phyloP scores from a whole-genome alignment of 1,140 invertebrate species.

The Drosophila kohkoa region DNA sequence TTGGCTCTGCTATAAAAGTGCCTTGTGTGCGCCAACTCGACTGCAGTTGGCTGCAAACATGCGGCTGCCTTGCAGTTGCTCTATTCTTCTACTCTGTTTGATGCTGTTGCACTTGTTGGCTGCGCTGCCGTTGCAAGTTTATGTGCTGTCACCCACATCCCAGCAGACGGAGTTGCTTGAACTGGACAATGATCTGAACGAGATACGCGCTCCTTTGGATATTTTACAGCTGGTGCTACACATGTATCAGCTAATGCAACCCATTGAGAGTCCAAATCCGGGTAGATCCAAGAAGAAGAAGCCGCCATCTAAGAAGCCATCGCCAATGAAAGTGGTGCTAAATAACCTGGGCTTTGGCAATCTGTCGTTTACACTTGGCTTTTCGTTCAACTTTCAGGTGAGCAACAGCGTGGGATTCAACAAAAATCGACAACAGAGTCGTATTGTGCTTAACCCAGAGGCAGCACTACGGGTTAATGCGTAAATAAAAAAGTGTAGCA shows the following conservation, averaged over 20 bases:
- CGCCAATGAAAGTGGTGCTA: constrained; percentile 34
- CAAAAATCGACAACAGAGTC: neutral
- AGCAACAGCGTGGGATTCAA: constrained; percentile 40
- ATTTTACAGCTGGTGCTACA: constrained; percentile 33
- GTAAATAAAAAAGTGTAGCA: constrained; percentile 10
- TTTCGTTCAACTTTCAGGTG: constrained; percentile 56
- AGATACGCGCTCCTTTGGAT: neutral
- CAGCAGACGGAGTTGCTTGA: neutral
- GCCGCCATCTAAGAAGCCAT: constrained; percentile 18
- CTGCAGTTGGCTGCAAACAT: constrained; percentile 6
- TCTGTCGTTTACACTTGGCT: constrained; percentile 54
- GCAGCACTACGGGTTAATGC: constrained; percentile 44
- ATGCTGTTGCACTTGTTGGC: neutral
- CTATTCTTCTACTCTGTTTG: neutral
- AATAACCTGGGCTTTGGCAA: constrained; percentile 63
- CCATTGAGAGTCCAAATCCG: constrained; percentile 1
- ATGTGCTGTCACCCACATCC: neutral
- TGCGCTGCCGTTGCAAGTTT: constrained; percentile 1
- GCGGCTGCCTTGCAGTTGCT: constrained; percentile 3
- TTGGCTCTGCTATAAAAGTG: constrained; percentile 34
- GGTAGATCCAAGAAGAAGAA: constrained; percentile 54
- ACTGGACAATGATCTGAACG: constrained; percentile 17
- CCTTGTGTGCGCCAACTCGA: neutral
- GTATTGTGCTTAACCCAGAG: neutral
- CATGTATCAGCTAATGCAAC: constrained; percentile 31